These are phyloP conservation scores for Machimus rusticus DNA, from an alignment of 2,888 invertebrate species.

Conservation along the genomic window DNA sequence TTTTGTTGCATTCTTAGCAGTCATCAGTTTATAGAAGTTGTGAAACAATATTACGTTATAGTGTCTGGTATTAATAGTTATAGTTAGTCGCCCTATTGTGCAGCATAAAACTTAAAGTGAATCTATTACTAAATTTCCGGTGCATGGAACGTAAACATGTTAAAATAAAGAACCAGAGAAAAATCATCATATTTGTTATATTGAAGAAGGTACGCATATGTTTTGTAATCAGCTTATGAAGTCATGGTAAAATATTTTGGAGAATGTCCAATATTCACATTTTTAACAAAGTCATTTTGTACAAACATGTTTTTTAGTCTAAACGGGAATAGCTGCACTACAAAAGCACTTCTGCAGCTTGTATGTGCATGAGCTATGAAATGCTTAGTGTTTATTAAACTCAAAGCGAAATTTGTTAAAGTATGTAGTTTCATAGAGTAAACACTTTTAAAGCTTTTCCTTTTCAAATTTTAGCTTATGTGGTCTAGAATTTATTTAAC, in stretches of 20 bases:
- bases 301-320: not conserved
- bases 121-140: not conserved
- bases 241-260: not conserved
- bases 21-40: not conserved
- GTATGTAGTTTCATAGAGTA: not conserved
- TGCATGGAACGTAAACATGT: not conserved
- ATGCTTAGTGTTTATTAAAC: not conserved
- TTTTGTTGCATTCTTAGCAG: slow-evolving; percentile 4
- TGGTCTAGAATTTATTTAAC: not conserved
- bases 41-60: slow-evolving; percentile 8
- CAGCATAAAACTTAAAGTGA: not conserved
- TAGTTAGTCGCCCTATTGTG: not conserved
- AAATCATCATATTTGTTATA: not conserved
- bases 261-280: slow-evolving; percentile 2
- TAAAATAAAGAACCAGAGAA: not conserved
- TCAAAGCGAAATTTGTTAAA: not conserved
- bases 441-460: not conserved
- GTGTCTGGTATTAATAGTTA: slow-evolving; percentile 21
- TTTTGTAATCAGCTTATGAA: not conserved
- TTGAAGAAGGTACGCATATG: not conserved
- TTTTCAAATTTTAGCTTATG: not conserved
- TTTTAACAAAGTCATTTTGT: not conserved
- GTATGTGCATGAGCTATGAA: not conserved
- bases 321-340: not conserved
- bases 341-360: not conserved